These are phyloP conservation scores for Falco novaeseelandiae DNA, from an alignment of 2,797 vertebrate genomes.

Conservation along the genomic window DNA sequence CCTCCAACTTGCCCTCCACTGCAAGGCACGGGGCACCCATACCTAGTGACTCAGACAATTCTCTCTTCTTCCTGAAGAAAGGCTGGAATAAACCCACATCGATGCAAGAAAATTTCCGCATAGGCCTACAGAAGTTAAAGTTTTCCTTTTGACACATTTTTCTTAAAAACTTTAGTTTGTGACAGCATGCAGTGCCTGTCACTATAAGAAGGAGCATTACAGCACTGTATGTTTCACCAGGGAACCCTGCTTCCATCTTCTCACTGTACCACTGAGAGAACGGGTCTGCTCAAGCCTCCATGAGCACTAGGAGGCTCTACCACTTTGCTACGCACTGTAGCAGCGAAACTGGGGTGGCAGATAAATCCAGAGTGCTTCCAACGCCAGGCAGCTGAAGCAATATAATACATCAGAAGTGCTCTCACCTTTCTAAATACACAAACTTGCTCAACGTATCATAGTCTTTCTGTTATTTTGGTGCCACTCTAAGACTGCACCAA, in stretches of 20 bases:
- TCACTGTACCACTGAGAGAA: accelerated
- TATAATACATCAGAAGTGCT: neutral
- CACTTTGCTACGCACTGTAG: neutral
- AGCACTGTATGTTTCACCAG: accelerated
- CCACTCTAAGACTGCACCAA: neutral
- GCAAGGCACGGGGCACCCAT: neutral
- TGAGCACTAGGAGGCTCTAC: neutral
- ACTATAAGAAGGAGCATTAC: neutral
- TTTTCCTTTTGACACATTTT: neutral
- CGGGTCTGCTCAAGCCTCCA: neutral
- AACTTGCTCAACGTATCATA: neutral
- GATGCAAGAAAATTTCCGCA: neutral
- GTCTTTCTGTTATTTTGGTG: neutral
- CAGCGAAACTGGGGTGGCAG: accelerated
- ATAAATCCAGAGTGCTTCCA: neutral
- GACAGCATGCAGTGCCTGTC: neutral
- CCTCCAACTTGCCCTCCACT: neutral
- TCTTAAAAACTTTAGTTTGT: neutral
- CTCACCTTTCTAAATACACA: neutral
- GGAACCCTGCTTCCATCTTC: neutral
- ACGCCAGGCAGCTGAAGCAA: neutral
- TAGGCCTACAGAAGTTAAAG: neutral
- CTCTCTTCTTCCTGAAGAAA: neutral
- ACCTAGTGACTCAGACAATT: neutral
- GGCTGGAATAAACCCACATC: neutral